Evolutionary conservation across 2,888 invertebrate species (phyloP).

Genomic region (Lordiphosa fenestrarum): DNA sequence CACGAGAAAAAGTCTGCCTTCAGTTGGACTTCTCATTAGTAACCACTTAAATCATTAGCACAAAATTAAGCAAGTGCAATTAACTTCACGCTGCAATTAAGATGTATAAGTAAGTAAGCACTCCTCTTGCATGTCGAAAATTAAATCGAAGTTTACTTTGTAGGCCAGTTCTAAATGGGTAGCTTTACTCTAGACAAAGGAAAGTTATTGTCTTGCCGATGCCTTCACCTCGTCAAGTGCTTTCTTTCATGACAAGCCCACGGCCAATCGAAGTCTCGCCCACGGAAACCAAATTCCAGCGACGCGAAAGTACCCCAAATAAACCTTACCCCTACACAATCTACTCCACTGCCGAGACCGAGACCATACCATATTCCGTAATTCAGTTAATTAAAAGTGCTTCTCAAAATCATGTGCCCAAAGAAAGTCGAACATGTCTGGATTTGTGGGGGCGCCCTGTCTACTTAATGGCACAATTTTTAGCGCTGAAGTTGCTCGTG

Average conservation of each 20-base stretch:
- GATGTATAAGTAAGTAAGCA: conserved; percentile 22
- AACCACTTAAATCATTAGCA: conserved; percentile 21
- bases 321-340: conserved; percentile 24
- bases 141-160: conserved; percentile 17
- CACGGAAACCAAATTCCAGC: conserved; percentile 18
- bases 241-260: conserved; percentile 35
- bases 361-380: conserved; percentile 39
- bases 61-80: conserved; percentile 37
- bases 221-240: conserved; percentile 30
- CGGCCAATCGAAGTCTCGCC: conserved; percentile 37
- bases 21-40: conserved; percentile 6
- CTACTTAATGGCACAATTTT: conserved; percentile 65
- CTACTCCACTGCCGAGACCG: conserved; percentile 8
- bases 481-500: conserved; percentile 40
- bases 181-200: conserved; percentile 28
- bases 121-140: not conserved
- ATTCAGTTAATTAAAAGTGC: conserved; percentile 69
- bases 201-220: conserved; percentile 29
- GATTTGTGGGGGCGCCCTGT: conserved; percentile 12
- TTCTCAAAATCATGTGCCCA: conserved; percentile 23
- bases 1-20: too few species aligned
- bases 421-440: conserved; percentile 48
- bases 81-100: conserved; percentile 59
- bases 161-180: conserved; percentile 11
- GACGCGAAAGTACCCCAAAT: conserved; percentile 22